Conservation (phyloP, 2,797 vertebrate species). For the Holocentrus rufus region DNA sequence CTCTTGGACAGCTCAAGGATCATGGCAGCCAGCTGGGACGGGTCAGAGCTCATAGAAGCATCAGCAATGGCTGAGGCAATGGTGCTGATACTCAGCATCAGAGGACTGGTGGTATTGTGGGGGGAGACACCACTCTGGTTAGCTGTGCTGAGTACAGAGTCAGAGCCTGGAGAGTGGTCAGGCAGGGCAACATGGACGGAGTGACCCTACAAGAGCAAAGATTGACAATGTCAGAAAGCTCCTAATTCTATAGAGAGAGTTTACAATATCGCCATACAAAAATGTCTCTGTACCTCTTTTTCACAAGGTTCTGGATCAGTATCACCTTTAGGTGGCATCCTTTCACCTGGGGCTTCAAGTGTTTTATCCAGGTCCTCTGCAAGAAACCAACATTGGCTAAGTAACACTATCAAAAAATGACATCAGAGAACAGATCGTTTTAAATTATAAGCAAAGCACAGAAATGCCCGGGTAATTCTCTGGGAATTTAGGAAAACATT, state of each 20-base stretch:
- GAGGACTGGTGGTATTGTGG: conserved; percentile 63
- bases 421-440: background rate
- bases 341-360: conserved; percentile 63
- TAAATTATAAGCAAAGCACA: background rate
- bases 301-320: conserved; percentile 34
- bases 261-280: background rate
- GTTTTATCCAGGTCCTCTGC: conserved; percentile 84
- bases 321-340: conserved; percentile 55
- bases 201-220: conserved; percentile 57
- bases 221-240: background rate
- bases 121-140: conserved; percentile 57
- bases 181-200: background rate
- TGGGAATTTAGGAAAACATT: background rate
- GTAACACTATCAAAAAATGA: background rate
- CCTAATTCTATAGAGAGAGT: background rate
- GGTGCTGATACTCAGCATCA: conserved; percentile 89
- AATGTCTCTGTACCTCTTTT: conserved; percentile 46
- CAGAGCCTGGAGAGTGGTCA: conserved; percentile 30
- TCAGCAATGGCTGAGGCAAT: conserved; percentile 94
- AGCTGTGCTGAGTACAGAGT: conserved; percentile 24
- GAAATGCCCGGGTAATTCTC: background rate
- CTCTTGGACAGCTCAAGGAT: conserved; percentile 90
- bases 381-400: conserved; percentile 11
- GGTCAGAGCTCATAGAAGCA: conserved; percentile 90
- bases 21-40: conserved; percentile 92